phyloP scores from a whole-genome alignment of 2,888 invertebrate genomes.

The Pseudolycoriella hygida region DNA sequence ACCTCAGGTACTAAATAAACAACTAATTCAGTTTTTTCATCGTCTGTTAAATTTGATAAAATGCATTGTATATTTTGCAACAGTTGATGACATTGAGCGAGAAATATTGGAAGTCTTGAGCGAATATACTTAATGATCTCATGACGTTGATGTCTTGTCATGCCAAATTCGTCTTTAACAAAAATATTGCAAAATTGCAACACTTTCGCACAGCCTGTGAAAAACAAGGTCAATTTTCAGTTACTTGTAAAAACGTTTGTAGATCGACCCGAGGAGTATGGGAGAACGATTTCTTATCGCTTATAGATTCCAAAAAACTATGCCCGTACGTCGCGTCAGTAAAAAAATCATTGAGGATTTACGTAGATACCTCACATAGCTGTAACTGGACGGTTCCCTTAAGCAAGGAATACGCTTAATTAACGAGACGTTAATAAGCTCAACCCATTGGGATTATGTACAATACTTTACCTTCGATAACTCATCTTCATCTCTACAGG shows the following conservation, averaged over 20 bases:
- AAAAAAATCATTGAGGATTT: too few relatives aligned
- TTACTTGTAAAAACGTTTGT: not conserved
- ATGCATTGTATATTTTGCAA: conserved; percentile 39
- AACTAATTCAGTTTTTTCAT: conserved; percentile 42
- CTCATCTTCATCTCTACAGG: too few relatives aligned
- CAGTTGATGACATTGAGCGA: conserved; percentile 41
- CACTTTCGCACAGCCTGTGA: conserved; percentile 32
- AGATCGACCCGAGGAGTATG: conserved; percentile 1
- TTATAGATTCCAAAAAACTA: too few relatives aligned
- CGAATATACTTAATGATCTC: conserved; percentile 48
- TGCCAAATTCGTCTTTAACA: conserved; percentile 39
- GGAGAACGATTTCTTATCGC: too few relatives aligned
- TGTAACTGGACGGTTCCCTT: too few relatives aligned
- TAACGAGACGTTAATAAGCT: too few relatives aligned
- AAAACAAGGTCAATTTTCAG: conserved; percentile 7
- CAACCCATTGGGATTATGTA: too few relatives aligned
- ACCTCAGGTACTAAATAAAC: conserved; percentile 47
- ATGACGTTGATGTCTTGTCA: conserved; percentile 42
- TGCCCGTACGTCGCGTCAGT: too few relatives aligned
- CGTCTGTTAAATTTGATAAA: conserved; percentile 35
- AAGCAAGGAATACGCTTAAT: too few relatives aligned
- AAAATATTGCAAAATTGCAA: conserved; percentile 46
- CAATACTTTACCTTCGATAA: too few relatives aligned
- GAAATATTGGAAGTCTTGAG: conserved; percentile 44
- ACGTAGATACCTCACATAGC: too few relatives aligned